Conservation (phyloP, 2,888 invertebrate genomes). For the Zhuqinia jingwanae region DNA sequence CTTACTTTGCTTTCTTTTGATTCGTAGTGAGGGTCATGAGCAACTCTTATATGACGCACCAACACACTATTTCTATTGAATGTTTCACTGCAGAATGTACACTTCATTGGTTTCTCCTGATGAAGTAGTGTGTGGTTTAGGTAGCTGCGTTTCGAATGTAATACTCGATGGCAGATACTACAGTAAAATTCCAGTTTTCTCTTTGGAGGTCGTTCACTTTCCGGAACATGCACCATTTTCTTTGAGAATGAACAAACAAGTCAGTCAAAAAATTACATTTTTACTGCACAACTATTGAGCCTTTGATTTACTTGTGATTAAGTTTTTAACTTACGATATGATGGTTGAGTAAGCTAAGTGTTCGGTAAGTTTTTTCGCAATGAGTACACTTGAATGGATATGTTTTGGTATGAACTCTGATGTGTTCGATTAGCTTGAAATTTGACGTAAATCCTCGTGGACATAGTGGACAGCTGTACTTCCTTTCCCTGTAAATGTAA, state of each 20-base stretch:
- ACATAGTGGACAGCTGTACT: constrained; percentile 74
- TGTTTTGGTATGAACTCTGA: constrained; percentile 76
- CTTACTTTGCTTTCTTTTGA: constrained; percentile 84
- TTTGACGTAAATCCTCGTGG: constrained; percentile 77
- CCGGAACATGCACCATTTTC: constrained; percentile 72
- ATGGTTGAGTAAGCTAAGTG: constrained; percentile 74
- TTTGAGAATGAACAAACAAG: constrained; percentile 26
- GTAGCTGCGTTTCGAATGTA: constrained; percentile 91
- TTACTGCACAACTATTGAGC: too few relatives aligned
- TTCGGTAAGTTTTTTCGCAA: constrained; percentile 77
- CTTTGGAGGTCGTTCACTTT: constrained; percentile 66
- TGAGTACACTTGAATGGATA: constrained; percentile 75
- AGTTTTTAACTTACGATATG: constrained; percentile 72
- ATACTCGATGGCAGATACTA: constrained; percentile 80
- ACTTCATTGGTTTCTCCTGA: constrained; percentile 90
- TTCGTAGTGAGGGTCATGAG: constrained; percentile 89
- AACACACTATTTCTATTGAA: constrained; percentile 92
- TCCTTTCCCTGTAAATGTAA: constrained; percentile 69
- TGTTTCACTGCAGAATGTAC: constrained; percentile 92
- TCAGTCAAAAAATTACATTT: too few relatives aligned
- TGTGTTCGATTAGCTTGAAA: constrained; percentile 77
- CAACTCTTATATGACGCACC: constrained; percentile 90
- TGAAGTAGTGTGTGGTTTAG: constrained; percentile 94
- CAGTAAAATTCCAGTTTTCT: constrained; percentile 76
- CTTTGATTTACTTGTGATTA: too few relatives aligned